Conservation (phyloP, 2,888 invertebrate species). For the Tyria jacobaeae region DNA sequence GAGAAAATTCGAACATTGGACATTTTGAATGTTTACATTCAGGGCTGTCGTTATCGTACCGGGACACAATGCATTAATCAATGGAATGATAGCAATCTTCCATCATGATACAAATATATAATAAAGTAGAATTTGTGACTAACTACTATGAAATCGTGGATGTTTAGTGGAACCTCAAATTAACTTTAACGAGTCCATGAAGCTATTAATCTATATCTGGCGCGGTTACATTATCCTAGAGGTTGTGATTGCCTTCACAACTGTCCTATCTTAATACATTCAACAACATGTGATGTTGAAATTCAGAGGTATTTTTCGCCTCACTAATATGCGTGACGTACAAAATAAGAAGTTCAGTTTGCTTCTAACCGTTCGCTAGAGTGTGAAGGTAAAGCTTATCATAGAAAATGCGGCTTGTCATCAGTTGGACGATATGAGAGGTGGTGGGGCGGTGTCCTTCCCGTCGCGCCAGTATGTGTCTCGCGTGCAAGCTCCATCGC, state of each 20-base stretch:
- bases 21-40: slow-evolving; percentile 36
- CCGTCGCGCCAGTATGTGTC: slow-evolving; percentile 69
- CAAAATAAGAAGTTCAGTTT: slow-evolving; percentile 1
- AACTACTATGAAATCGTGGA: neutral
- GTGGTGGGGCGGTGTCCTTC: slow-evolving; percentile 43
- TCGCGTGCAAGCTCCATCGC: slow-evolving; percentile 90
- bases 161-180: neutral
- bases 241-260: no score
- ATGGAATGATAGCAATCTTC: slow-evolving; percentile 42
- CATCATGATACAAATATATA: slow-evolving; percentile 33
- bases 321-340: neutral
- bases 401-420: neutral
- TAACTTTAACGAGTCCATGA: slow-evolving; percentile 17
- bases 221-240: neutral
- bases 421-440: slow-evolving; percentile 8
- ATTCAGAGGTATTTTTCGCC: neutral
- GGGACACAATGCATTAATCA: slow-evolving; percentile 30
- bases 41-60: slow-evolving; percentile 26
- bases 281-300: neutral
- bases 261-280: no score
- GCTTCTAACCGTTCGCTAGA: neutral
- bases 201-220: slow-evolving; percentile 31
- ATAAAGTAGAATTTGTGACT: slow-evolving; percentile 4
- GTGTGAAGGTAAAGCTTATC: neutral
- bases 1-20: slow-evolving; percentile 44